Evolutionary conservation across 2,888 invertebrate species (phyloP).

Genomic region (Eumerus sabulonum): DNA sequence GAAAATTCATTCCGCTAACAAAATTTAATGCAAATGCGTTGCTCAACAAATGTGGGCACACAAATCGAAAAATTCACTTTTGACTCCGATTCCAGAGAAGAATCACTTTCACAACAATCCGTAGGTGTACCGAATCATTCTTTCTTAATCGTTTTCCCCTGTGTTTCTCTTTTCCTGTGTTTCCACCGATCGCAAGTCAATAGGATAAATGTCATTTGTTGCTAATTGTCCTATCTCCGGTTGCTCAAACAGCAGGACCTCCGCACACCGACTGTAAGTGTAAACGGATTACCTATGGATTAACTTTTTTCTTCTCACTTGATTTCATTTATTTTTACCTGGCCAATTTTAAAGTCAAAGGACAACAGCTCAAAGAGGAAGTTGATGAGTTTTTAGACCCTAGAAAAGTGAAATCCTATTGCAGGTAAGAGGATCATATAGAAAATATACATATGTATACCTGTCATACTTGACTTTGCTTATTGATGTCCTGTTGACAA

Average conservation of each 20-base stretch:
- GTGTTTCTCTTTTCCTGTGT: not conserved
- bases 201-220: constrained; percentile 58
- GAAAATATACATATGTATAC: no score
- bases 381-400: not conserved
- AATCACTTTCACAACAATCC: no score
- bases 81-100: no score
- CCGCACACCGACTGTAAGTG: constrained; percentile 22
- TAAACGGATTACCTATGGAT: constrained; percentile 60
- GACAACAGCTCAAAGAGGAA: constrained; percentile 34
- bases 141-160: not conserved
- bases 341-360: constrained; percentile 22
- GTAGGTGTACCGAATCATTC: not conserved
- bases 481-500: not conserved
- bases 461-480: no score
- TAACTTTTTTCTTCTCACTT: constrained; percentile 31
- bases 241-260: constrained; percentile 35
- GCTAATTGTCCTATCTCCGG: constrained; percentile 45
- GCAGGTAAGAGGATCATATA: constrained; percentile 13
- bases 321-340: constrained; percentile 22
- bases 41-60: no score
- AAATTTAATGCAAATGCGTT: no score
- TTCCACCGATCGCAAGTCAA: constrained; percentile 23
- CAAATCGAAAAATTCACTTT: no score
- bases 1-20: no score
- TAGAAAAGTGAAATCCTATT: not conserved